Conservation (phyloP, 2,113 vertebrate species). For the Centrocercus urophasianus region DNA sequence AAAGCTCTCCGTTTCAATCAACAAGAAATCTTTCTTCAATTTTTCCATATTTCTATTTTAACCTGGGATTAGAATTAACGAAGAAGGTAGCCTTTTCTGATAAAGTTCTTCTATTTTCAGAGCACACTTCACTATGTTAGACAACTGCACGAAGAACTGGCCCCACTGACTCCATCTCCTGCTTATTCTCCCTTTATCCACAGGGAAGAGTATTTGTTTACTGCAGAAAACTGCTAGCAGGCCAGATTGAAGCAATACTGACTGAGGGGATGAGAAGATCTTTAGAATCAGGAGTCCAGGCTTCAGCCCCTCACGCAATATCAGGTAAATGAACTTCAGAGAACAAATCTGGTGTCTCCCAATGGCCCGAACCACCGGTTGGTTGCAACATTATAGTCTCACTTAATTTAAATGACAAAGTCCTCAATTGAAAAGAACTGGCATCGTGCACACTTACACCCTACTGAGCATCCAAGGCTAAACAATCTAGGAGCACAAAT, state of each 20-base stretch:
- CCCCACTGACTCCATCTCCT: neutral
- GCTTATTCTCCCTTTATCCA: neutral
- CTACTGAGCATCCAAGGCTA: neutral
- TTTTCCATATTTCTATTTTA: neutral
- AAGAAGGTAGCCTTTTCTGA: neutral
- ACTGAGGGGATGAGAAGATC: accelerated
- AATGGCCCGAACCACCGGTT: neutral
- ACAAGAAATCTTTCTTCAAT: neutral
- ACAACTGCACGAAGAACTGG: neutral
- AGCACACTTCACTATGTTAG: neutral
- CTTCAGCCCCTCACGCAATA: neutral
- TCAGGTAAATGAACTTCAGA: neutral
- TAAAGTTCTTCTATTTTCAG: neutral
- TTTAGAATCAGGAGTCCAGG: neutral
- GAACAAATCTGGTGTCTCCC: neutral
- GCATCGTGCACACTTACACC: neutral
- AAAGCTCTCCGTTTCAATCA: neutral
- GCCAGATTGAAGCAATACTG: neutral
- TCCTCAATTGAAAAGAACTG: neutral
- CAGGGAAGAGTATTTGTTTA: neutral
- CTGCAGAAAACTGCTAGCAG: neutral
- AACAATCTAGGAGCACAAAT: neutral
- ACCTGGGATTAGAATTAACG: neutral
- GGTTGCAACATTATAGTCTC: neutral
- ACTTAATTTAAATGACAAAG: neutral